Evolutionary conservation across 2,888 invertebrate species (phyloP), one percentile per base, ranked within the genome.

Genomic region (Meganola albula): DNA sequence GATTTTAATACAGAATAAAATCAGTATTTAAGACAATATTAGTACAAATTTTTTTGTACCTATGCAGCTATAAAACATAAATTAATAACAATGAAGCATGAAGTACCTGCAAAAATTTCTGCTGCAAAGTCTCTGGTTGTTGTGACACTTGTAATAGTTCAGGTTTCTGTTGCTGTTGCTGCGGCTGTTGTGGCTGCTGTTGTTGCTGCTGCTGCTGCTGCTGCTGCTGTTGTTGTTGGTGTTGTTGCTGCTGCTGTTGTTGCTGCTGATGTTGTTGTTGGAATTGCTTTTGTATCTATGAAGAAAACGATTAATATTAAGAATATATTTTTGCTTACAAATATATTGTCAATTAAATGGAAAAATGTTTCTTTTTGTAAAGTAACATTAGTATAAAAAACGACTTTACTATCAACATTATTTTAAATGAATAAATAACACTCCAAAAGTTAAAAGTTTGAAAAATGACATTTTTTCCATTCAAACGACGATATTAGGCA

Each of bases 21-120:
- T n/a, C n/a, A n/a, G n/a, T n/a, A n/a, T n/a, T n/a, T n/a, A n/a
- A n/a, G n/a, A n/a, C n/a, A n/a, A n/a, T n/a, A n/a, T n/a, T n/a
- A n/a, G n/a, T n/a, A n/a, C n/a, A n/a, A n/a, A n/a, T n/a, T n/a
- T n/a, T n/a, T n/a, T n/a, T n/a, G n/a, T n/a, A n/a, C n/a, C n/a
- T n/a, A n/a, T n/a, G n/a, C n/a, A n/a, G n/a, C n/a, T n/a, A n/a
- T n/a, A n/a, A n/a, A n/a, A n/a, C n/a, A n/a, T n/a, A n/a, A n/a
- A n/a, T n/a, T n/a, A n/a, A n/a, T n/a, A n/a, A n/a, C n/a, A n/a
- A n/a, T n/a, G n/a, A n/a, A n/a, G n/a, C n/a, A n/a, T n/a, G n/a
- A n/a, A n/a, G 3, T 57, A 80, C 84, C 73, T 84, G 84, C 37
- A 84, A 61, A 54, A 78, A 84, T 42, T 84, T 84, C 41, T 83